Percentiles rank a stretch among this genome's conserved stretches.
These are phyloP conservation scores for Adelognathus sp. DNA, from an alignment of 2,888 invertebrate genomes.

Conservation along the genomic window DNA sequence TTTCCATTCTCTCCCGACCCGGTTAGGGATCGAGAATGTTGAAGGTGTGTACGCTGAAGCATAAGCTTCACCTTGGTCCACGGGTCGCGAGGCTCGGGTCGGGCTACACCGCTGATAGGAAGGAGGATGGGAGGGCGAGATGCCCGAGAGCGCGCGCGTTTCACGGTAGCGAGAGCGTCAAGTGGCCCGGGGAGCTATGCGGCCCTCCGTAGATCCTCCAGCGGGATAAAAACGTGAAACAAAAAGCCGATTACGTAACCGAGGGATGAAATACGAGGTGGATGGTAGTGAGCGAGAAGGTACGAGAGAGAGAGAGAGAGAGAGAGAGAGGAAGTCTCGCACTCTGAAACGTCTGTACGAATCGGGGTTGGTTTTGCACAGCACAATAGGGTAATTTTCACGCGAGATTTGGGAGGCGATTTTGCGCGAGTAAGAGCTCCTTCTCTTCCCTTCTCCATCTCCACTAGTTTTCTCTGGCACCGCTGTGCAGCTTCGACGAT, in stretches of 20 bases:
- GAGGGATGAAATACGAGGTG: slow-evolving; percentile 77
- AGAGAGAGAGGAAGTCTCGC: neutral
- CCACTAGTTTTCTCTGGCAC: slow-evolving; percentile 25
- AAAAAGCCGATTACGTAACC: slow-evolving; percentile 81
- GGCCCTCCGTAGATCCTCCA: slow-evolving; percentile 60
- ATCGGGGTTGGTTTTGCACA: slow-evolving; percentile 57
- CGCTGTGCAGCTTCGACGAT: neutral
- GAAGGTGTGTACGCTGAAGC: slow-evolving; percentile 60
- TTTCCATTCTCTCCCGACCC: neutral
- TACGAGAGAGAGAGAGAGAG: slow-evolving; percentile 19
- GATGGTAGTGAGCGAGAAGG: slow-evolving; percentile 11
- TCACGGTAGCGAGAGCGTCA: slow-evolving; percentile 44
- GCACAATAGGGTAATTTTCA: slow-evolving; percentile 81
- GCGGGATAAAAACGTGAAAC: slow-evolving; percentile 78
- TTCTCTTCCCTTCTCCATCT: slow-evolving; percentile 16
- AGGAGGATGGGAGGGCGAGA: slow-evolving; percentile 12
- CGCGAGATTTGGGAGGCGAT: slow-evolving; percentile 81
- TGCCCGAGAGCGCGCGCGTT: slow-evolving; percentile 13
- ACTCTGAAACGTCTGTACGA: slow-evolving; percentile 28
- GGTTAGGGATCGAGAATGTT: slow-evolving; percentile 33
- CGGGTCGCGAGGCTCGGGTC: slow-evolving; percentile 52
- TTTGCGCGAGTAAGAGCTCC: slow-evolving; percentile 70
- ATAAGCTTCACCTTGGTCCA: slow-evolving; percentile 53
- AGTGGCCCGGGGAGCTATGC: slow-evolving; percentile 54
- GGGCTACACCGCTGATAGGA: slow-evolving; percentile 20